Evolutionary conservation across 1,140 invertebrate species (phyloP).

Genomic region (Muscidifurax raptorellus): DNA sequence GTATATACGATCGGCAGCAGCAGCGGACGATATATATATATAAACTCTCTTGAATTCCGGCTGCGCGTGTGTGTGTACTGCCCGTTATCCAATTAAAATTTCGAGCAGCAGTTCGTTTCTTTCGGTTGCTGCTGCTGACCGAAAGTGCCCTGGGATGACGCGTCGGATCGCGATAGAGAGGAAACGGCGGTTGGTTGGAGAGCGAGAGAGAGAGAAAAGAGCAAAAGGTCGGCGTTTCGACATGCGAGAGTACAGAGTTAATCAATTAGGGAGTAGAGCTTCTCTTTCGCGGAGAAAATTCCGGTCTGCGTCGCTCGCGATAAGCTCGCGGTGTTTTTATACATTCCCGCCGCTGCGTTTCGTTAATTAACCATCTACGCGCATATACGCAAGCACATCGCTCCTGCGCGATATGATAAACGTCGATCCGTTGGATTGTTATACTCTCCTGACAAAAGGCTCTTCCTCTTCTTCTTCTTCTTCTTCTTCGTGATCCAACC

Average conservation of each 20-base stretch:
- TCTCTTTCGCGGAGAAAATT: not conserved
- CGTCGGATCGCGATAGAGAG: not conserved
- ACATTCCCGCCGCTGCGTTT: too few species aligned
- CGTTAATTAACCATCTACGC: too few species aligned
- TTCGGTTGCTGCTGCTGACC: not conserved
- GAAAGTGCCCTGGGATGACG: conserved; percentile 10
- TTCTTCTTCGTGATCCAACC: not conserved
- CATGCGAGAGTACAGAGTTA: conserved; percentile 36
- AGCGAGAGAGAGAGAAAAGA: not conserved
- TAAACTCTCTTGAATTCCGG: not conserved
- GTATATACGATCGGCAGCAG: not conserved
- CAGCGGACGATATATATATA: too few species aligned
- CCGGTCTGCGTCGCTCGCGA: not conserved
- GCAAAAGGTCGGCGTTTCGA: not conserved
- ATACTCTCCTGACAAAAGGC: not conserved
- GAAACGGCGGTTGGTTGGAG: not conserved
- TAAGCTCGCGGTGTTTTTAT: too few species aligned
- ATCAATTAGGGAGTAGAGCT: conserved; percentile 39
- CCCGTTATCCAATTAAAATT: conserved; percentile 50
- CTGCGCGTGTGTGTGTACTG: not conserved
- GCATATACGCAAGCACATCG: too few species aligned
- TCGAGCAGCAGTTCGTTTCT: conserved; percentile 19
- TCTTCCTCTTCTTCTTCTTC: not conserved
- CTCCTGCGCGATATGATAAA: not conserved
- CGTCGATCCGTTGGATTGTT: not conserved